Evolutionary conservation across 2,888 invertebrate species (phyloP).

Genomic region (Tinea trinotella): DNA sequence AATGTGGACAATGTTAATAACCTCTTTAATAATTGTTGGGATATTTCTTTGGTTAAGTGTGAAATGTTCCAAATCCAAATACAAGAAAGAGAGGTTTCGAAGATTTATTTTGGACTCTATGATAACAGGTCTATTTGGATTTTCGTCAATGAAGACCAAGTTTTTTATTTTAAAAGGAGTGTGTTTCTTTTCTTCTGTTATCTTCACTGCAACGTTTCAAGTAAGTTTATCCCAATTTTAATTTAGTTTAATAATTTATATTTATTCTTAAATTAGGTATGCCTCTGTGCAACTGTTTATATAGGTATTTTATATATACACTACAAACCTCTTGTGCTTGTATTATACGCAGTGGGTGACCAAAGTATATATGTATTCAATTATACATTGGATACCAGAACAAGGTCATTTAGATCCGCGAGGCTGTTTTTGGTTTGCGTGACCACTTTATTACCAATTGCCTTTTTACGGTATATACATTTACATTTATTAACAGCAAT

Average conservation of each 20-base stretch:
- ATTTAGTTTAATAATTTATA: not conserved
- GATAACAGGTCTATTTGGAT: constrained; percentile 32
- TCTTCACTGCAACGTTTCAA: constrained; percentile 35
- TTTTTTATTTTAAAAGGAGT: constrained; percentile 29
- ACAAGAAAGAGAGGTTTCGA: constrained; percentile 15
- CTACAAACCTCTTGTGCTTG: too few species aligned
- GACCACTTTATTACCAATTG: too few species aligned
- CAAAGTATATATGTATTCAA: too few species aligned
- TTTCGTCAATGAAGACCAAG: constrained; percentile 27
- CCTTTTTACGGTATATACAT: too few species aligned
- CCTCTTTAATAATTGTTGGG: constrained; percentile 25
- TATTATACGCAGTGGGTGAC: too few species aligned
- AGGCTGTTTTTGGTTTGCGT: too few species aligned
- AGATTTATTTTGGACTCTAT: constrained; percentile 27
- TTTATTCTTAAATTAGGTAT: not conserved
- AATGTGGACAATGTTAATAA: constrained; percentile 24
- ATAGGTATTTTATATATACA: too few species aligned
- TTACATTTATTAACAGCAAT: not conserved
- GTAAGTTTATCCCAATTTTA: constrained; percentile 27
- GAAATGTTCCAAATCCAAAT: constrained; percentile 21
- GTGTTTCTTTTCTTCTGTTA: constrained; percentile 33
- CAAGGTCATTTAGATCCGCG: too few species aligned
- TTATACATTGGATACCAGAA: too few species aligned
- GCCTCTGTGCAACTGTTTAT: too few species aligned
- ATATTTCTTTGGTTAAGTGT: constrained; percentile 30